Evolutionary conservation across 1,140 invertebrate genomes (phyloP), one percentile per base, ranked within the genome.

Genomic region (Euura lappo): DNA sequence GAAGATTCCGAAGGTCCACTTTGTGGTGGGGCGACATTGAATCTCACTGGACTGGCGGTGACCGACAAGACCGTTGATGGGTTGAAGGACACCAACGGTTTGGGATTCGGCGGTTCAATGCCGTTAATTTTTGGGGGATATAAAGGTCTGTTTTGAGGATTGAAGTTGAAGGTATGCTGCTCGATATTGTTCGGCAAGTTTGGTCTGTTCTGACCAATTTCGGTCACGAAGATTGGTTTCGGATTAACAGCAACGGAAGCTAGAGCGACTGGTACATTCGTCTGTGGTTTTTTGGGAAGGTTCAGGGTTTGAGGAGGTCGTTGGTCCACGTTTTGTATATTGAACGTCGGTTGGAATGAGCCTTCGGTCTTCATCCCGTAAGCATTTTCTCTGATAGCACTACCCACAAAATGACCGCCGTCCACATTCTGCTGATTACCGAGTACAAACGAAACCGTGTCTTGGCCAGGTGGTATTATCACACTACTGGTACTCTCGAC

Each of bases 361-460:
- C 80, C 74, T 6, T 85, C 80, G 10, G 75, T 71, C 2, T 68
- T 67, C 46, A 67, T 65, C 44, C 85, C 85, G 68, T 89, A 90
- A 4, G 86, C 85, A 77, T 84, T 88, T 73, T 89, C 88, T 6
- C 87, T 85, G 8, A 87, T 73, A 0, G 87, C 81, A 4, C 83
- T 85, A 2, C 86, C 88, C 0, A 83, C 84, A 71, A 87, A 90
- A 71, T 88, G 86, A 13, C 82, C 80, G 13, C 86, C 87, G 60
- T 88, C 87, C 44, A 92, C 90, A 69, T 89, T 91, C 71, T 92
- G 91, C 65, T 90, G 87, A 71, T 91, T 91, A 1, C 91, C 91
- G 3, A 92, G 83, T 5, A 92, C 90, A 77, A 92, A 92, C 0
- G 91, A 90, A 4, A 92, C 90, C 2, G 90, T 91, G 71, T 92